These are phyloP conservation scores for Drosophila pectinifera DNA, from an alignment of 1,140 invertebrate species.

Conservation along the genomic window DNA sequence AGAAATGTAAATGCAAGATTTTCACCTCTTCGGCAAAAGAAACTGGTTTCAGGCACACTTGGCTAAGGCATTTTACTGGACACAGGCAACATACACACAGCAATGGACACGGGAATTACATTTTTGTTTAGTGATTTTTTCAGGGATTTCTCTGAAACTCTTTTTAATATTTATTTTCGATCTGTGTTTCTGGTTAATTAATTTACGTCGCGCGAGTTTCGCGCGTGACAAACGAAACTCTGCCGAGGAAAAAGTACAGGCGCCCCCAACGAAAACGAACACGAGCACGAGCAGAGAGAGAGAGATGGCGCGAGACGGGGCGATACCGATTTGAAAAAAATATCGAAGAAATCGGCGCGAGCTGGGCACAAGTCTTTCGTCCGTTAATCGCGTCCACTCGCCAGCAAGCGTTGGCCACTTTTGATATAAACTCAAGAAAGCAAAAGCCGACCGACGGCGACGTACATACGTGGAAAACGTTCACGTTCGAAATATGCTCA, in stretches of 20 bases:
- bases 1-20: slow-evolving; percentile 61
- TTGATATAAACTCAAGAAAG: slow-evolving; percentile 84
- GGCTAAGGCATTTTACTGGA: slow-evolving; percentile 41
- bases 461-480: slow-evolving; percentile 69
- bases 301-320: slow-evolving; percentile 11
- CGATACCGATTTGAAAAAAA: slow-evolving; percentile 13
- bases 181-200: slow-evolving; percentile 37
- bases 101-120: slow-evolving; percentile 48
- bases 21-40: slow-evolving; percentile 34
- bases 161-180: slow-evolving; percentile 8
- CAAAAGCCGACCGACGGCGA: slow-evolving; percentile 69
- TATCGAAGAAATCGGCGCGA: slow-evolving; percentile 29
- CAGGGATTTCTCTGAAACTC: background rate
- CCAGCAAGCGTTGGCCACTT: slow-evolving; percentile 79
- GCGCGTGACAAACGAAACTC: slow-evolving; percentile 65
- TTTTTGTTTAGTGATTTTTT: slow-evolving; percentile 23
- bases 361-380: slow-evolving; percentile 52
- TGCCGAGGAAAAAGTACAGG: slow-evolving; percentile 72
- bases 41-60: slow-evolving; percentile 52
- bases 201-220: slow-evolving; percentile 46
- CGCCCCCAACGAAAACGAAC: slow-evolving; percentile 59
- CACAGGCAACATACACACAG: slow-evolving; percentile 19
- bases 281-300: slow-evolving; percentile 2
- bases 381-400: slow-evolving; percentile 83
- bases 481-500: slow-evolving; percentile 68